These are phyloP conservation scores for Athetis lepigone DNA, from an alignment of 2,888 invertebrate species.

Conservation along the genomic window DNA sequence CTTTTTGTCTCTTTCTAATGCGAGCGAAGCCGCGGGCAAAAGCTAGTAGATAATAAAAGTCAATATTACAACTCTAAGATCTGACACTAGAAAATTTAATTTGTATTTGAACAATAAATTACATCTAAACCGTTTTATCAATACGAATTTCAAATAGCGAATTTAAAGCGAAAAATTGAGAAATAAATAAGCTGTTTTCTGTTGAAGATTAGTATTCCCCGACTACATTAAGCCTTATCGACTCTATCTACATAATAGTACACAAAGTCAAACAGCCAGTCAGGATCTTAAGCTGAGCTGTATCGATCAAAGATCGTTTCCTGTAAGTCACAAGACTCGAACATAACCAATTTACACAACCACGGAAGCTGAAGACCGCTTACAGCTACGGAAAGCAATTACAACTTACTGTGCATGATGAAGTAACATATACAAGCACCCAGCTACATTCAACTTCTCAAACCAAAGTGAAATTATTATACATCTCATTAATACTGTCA, in stretches of 20 bases:
- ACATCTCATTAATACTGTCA: constrained; percentile 21
- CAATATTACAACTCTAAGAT: no score
- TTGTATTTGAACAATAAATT: no score
- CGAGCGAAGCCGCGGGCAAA: no score
- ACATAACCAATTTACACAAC: constrained; percentile 41
- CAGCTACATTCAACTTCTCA: constrained; percentile 11
- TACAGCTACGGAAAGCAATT: constrained; percentile 50
- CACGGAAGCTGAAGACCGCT: constrained; percentile 25
- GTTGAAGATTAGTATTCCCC: no score
- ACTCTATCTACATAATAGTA: background rate
- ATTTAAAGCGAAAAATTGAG: no score
- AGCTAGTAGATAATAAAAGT: no score
- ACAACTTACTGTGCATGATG: constrained; percentile 48
- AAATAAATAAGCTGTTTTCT: no score
- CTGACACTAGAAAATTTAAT: no score
- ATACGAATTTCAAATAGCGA: no score
- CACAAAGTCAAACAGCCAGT: constrained; percentile 26
- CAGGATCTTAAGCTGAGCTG: constrained; percentile 18
- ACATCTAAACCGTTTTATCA: no score
- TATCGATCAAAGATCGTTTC: constrained; percentile 38
- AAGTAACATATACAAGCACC: constrained; percentile 19
- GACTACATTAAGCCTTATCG: background rate
- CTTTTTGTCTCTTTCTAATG: no score
- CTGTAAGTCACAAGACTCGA: constrained; percentile 19
- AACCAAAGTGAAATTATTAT: constrained; percentile 9